Percentiles rank a stretch among this genome's conserved stretches.
phyloP scores from a whole-genome alignment of 2,797 vertebrate species.

The Galago senegalensis region DNA sequence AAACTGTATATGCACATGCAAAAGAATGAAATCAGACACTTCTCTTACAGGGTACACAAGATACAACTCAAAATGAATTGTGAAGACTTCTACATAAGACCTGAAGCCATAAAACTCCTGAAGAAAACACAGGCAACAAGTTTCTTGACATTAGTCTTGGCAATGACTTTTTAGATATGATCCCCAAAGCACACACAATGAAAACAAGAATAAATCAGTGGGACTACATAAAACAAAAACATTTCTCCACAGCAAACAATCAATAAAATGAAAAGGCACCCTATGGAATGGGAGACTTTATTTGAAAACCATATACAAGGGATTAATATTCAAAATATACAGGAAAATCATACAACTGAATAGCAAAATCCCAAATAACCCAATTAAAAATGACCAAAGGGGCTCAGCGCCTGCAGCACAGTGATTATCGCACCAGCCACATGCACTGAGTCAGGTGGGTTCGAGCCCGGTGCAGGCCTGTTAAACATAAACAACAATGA shows the following conservation, averaged over 20 bases:
- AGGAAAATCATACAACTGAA: background rate
- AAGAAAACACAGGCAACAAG: background rate
- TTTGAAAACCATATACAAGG: background rate
- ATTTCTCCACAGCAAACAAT: background rate
- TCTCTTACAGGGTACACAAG: background rate
- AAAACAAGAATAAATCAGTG: background rate
- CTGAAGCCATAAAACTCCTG: background rate
- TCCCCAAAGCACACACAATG: background rate
- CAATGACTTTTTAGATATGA: background rate
- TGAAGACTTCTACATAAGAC: background rate
- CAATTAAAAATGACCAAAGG: background rate
- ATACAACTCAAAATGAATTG: background rate
- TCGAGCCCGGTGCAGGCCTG: too few relatives aligned
- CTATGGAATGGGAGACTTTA: background rate
- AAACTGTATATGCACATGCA: background rate
- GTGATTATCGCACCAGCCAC: too few relatives aligned
- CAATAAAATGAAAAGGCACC: background rate
- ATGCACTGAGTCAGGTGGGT: too few relatives aligned
- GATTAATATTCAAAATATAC: background rate
- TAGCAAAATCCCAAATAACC: background rate
- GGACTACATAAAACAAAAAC: background rate
- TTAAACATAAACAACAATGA: too few relatives aligned
- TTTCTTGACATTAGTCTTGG: background rate
- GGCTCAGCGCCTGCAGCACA: too few relatives aligned
- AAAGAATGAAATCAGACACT: background rate